Conservation (phyloP, 2,113 vertebrate species). For the Leucosticte australis region DNA sequence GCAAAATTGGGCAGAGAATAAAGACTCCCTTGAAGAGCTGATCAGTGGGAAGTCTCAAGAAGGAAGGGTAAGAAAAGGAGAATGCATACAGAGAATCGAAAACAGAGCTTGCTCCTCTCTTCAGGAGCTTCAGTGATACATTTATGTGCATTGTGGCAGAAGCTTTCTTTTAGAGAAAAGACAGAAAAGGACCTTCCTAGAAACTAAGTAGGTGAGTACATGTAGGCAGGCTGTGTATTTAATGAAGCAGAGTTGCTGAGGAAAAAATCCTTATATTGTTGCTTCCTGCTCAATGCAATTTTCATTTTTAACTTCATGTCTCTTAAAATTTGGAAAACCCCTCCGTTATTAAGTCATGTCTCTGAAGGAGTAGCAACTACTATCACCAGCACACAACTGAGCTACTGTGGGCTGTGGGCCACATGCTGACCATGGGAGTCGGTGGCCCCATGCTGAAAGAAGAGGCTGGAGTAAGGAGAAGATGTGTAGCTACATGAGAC, state of each 20-base stretch:
- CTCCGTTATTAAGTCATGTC: not conserved
- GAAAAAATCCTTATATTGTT: not conserved
- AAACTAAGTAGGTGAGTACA: not conserved
- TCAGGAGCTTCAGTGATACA: not conserved
- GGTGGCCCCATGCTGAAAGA: not conserved
- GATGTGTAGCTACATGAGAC: not conserved
- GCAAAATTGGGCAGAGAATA: conserved; percentile 27
- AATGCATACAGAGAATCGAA: not conserved
- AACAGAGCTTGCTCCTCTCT: not conserved
- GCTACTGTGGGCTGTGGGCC: not conserved
- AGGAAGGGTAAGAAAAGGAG: not conserved
- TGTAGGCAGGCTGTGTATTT: not conserved
- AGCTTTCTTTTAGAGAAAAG: not conserved
- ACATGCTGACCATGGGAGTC: accelerated
- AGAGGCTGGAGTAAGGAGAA: not conserved
- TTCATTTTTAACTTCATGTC: not conserved
- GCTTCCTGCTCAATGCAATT: not conserved
- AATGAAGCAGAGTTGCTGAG: not conserved
- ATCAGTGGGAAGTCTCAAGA: not conserved
- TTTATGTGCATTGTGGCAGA: not conserved
- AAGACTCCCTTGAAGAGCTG: not conserved
- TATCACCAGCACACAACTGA: not conserved
- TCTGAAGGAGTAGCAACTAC: not conserved
- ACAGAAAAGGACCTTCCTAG: not conserved
- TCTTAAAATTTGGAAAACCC: not conserved